Evolutionary conservation across 2,888 invertebrate genomes (phyloP), one percentile per base, ranked within the genome.

Genomic region (Lepidochitona cinerea): DNA sequence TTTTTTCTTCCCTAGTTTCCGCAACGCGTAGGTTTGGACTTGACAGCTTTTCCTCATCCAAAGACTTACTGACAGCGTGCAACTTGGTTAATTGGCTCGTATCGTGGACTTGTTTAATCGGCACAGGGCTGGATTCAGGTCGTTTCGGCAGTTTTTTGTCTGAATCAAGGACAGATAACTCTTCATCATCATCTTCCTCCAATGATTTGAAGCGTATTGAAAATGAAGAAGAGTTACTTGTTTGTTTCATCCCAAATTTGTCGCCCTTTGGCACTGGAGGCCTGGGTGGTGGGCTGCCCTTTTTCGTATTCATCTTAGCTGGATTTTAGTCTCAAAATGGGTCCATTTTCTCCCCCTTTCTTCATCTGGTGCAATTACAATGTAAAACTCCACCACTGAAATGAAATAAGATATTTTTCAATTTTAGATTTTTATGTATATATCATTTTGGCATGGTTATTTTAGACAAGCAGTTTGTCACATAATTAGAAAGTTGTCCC

Each of bases 111-210:
- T n/a, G n/a, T 33, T 14, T 32, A 4, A 14, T 9, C 12, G 59
- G 2, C 23, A 23, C 29, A 14, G 59, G 59, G 26, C 66, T 66
- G 29, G 18, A 1, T 36, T n/a, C 37, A 18, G 9, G 36, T 32
- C 37, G 18, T 32, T 18, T n/a, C 35, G 14, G 33, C 26, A 35
- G 23, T 6, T 35, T 36, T 33, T 66, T 66, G 37, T 66, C 36
- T 14, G 37, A 35, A 6, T 66, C 37, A 36, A 66, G 37, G 18
- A 26, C 72, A 23, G 83, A 81, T 6, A 87, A 78, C 23, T 86
- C 85, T 53, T 85, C 85, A 53, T 84, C 84, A 64, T 84, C 84
- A 49, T 84, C 85, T 29, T 83, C 81, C 67, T 85, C 85, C 68
- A 85, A 75, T 26, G 84, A 80, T 59, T 85, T 86, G 73, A 85